phyloP scores from a whole-genome alignment of 2,113 vertebrate species.

The Myodes glareolus region DNA sequence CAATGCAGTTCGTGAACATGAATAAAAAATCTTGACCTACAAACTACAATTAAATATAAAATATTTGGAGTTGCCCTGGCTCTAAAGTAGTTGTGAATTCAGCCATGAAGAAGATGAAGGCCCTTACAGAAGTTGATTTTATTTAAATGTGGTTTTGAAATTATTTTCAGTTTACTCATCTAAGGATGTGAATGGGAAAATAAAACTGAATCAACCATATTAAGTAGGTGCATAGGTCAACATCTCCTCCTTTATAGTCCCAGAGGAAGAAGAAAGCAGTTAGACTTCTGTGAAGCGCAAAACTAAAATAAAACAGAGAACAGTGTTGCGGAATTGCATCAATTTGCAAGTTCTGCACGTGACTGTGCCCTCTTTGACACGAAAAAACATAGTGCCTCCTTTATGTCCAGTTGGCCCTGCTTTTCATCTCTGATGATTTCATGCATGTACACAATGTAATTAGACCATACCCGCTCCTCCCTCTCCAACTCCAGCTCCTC shows the following conservation, averaged over 20 bases:
- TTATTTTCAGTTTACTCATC: conserved; percentile 68
- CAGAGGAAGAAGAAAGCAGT: neutral
- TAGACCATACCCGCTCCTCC: neutral
- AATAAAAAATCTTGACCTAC: conserved; percentile 63
- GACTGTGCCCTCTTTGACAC: neutral
- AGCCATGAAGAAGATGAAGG: conserved; percentile 65
- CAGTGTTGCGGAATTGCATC: neutral
- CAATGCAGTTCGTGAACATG: conserved; percentile 55
- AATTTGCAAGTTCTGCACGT: neutral
- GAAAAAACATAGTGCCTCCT: neutral
- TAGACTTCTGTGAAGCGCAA: neutral
- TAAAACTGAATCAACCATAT: conserved; percentile 53
- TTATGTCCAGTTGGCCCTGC: neutral
- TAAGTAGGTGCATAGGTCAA: conserved; percentile 26
- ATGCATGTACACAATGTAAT: neutral
- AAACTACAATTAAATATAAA: conserved; percentile 69
- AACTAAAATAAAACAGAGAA: neutral
- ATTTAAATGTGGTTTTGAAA: conserved; percentile 73
- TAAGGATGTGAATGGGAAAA: conserved; percentile 47
- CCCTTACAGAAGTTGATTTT: conserved; percentile 59
- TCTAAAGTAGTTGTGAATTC: conserved; percentile 73
- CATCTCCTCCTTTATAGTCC: neutral
- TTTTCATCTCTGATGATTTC: neutral
- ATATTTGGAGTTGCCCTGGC: conserved; percentile 51
- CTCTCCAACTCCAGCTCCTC: neutral